Base-by-base conservation (phyloP, 2,888 invertebrate genomes). In the Poecilus cupreus region DNA sequence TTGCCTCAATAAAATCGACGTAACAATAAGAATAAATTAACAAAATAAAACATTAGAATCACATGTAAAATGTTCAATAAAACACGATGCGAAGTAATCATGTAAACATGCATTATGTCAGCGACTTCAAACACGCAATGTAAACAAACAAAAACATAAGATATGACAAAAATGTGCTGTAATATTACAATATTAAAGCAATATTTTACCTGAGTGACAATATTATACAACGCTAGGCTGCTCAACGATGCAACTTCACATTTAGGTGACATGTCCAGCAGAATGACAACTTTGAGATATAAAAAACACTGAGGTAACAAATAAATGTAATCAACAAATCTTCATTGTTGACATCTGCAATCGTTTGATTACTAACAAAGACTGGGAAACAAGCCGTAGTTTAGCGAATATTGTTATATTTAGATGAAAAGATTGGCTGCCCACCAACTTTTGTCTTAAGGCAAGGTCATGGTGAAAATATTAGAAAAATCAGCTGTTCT, bases 391-490 rank as follows among this genome's bases (percentile, higher is more conserved):
- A 68, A 72, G 13, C 5, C 6, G 37, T 46, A 49, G 24, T 16
- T 72, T 49, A 49, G 39, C n/a, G 80, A 80, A 72, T 80, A 72
- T 72, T 49, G 80, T 72, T 80, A 80, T 72, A 80, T 80, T 80
- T 80, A 80, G 70, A 80, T 43, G 51, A 16, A 79, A 43, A 51
- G 13, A 24, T 80, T 80, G 80, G 80, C 80, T 10, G 13, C 11
- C 8, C n/a, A 80, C 72, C 39, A 37, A 43, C 51, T 68, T 60
- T 79, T 68, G 72, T 37, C 43, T 57, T 8, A n/a, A 37, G 39
- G 22, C 51, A 79, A 79, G 70, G 79, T 18, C 72, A 49, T 16
- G 54, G 75, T 18, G 18, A 13, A 13, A 51, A 13, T 51, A 51
- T 18, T 16, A 51, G 1, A n/a, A n/a, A n/a, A n/a, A n/a, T n/a